Base-by-base conservation (phyloP, 2,888 invertebrate species). In the Rambutsinella grinnellia region DNA sequence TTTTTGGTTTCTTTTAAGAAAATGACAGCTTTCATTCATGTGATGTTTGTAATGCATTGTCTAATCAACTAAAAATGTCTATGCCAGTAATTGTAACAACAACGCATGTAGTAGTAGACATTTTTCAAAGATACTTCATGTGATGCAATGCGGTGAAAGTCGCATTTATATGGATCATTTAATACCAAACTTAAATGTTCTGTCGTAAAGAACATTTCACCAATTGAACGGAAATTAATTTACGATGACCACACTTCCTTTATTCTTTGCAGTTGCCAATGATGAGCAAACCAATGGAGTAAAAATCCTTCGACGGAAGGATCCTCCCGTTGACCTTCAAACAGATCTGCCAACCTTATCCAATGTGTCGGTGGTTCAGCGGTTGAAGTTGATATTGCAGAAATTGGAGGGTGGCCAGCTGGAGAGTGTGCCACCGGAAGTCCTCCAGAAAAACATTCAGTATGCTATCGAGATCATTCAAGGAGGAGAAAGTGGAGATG, bases 391-490 rank as follows among this genome's bases (percentile, higher is more conserved):
- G 89, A 91, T 97, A 86, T 89, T 96, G 86, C 93, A 84, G 53
- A 84, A 84, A 61, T 76, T 84, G 76, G 82, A 84, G 57, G 60
- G 61, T 27, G 80, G 83, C 86, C 93, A 94, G 86, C 90, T 91
- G 87, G 96, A 95, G 86, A 93, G 95, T 89, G 92, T 97, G 85
- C 92, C 94, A 36, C 92, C 93, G 84, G 95, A 95, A 87, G 92
- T 95, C 82, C 90, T 97, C 85, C 94, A 95, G 89, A 93, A 93
- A 87, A 97, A 97, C 88, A 89, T 97, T 83, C 94, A 95, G 85
- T 97, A 96, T 88, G 96, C 96, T 67, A 71, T 84, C 24, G 76
- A 82, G 51, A 60, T 84, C 24, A 82, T 84, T 62, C 82, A 81
- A 60, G 81, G 80, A 23, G 84, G 82, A 51, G 81, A 76, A 57